phyloP scores from a whole-genome alignment of 2,888 invertebrate genomes.

The Melanostoma mellinum region DNA sequence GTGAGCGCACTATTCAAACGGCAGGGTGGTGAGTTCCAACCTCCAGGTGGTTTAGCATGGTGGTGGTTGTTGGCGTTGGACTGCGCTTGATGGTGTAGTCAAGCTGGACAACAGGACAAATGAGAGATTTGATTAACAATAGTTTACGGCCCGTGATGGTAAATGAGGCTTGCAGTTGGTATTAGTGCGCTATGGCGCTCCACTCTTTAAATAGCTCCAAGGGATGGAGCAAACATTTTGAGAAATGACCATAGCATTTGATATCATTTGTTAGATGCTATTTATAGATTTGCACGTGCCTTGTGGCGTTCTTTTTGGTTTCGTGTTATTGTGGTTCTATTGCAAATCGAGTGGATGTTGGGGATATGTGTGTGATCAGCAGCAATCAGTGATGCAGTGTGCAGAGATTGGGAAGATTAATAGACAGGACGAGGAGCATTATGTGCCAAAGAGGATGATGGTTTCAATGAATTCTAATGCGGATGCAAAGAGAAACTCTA shows the following conservation, averaged over 20 bases:
- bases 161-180: constrained; percentile 38
- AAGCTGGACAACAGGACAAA: constrained; percentile 66
- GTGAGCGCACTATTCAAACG: constrained; percentile 44
- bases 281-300: constrained; percentile 59
- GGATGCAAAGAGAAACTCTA: constrained; percentile 17
- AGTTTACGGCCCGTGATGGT: constrained; percentile 59
- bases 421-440: constrained; percentile 27
- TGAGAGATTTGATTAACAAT: constrained; percentile 72
- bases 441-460: constrained; percentile 25
- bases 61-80: not conserved
- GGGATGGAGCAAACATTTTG: constrained; percentile 53
- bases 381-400: constrained; percentile 46
- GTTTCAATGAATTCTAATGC: constrained; percentile 16
- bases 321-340: constrained; percentile 12
- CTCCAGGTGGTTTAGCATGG: constrained; percentile 50
- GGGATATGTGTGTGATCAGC: constrained; percentile 45
- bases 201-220: constrained; percentile 61
- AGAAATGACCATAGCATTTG: constrained; percentile 66
- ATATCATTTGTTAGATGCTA: constrained; percentile 69
- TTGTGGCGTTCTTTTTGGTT: constrained; percentile 24
- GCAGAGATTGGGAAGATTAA: constrained; percentile 37
- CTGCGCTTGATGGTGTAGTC: constrained; percentile 1
- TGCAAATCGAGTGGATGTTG: constrained; percentile 14
- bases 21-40: constrained; percentile 62
- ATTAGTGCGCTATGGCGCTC: constrained; percentile 53